phyloP scores from a whole-genome alignment of 2,888 invertebrate species.

The Argyresthia albistria region DNA sequence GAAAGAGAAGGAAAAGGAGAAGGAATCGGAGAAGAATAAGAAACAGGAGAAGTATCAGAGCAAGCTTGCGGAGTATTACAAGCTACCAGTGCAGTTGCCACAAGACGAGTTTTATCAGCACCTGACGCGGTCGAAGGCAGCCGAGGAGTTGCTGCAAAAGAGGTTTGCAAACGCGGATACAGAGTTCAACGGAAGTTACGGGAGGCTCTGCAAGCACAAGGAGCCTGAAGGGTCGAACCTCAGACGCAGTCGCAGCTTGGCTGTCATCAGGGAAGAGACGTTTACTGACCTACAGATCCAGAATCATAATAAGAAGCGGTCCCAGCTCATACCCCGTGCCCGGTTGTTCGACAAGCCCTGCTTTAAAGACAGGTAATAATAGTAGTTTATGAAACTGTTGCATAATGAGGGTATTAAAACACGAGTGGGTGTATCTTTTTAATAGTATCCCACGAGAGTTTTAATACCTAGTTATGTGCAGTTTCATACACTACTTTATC shows the following conservation, averaged over 20 bases:
- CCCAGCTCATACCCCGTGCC: conserved; percentile 85
- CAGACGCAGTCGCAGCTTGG: conserved; percentile 79
- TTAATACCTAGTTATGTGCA: too few relatives aligned
- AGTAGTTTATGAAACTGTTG: too few relatives aligned
- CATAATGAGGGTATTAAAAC: too few relatives aligned
- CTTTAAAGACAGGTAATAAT: conserved; percentile 79
- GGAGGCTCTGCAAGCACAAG: conserved; percentile 60
- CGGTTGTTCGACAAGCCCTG: conserved; percentile 83
- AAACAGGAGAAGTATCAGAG: conserved; percentile 65
- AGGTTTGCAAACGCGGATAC: conserved; percentile 60
- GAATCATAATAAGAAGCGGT: conserved; percentile 76
- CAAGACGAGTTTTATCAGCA: conserved; percentile 68
- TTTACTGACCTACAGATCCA: conserved; percentile 79
- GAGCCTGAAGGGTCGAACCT: conserved; percentile 70
- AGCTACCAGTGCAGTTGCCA: conserved; percentile 55
- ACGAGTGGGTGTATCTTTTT: too few relatives aligned
- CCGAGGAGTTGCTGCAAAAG: conserved; percentile 57
- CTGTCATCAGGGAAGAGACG: conserved; percentile 84
- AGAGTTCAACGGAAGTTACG: conserved; percentile 63
- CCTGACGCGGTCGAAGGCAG: conserved; percentile 56
- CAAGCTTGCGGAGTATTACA: conserved; percentile 63
- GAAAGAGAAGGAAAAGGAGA: conserved; percentile 33
- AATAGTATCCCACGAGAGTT: too few relatives aligned
- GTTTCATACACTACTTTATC: too few relatives aligned
- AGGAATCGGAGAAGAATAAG: conserved; percentile 41